These are phyloP conservation scores for Allolobophora icterica DNA, from an alignment of 2,888 invertebrate species.

Conservation along the genomic window DNA sequence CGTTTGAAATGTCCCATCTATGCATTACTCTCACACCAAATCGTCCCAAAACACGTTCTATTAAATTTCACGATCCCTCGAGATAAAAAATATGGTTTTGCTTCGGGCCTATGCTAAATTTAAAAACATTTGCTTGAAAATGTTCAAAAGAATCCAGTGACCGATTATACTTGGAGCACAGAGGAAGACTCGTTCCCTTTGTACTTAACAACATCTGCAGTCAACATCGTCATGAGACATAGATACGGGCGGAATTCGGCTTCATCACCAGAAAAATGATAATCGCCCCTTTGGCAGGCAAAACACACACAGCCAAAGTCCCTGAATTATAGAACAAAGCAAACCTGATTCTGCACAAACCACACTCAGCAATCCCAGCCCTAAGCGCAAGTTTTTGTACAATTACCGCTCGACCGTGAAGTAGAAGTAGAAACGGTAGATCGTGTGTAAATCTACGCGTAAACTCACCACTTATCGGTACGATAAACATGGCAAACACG, in stretches of 20 bases:
- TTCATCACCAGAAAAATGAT: neutral
- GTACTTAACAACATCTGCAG: neutral
- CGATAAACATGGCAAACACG: neutral
- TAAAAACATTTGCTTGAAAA: neutral
- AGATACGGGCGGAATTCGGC: neutral
- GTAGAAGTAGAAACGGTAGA: neutral
- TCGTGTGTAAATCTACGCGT: neutral
- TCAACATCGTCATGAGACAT: neutral
- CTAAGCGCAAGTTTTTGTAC: neutral
- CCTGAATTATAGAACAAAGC: neutral
- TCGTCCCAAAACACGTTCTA: neutral
- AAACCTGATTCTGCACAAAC: neutral
- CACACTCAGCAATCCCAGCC: neutral
- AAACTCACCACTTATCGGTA: neutral
- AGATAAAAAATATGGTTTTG: neutral
- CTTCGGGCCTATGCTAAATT: neutral
- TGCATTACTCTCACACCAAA: neutral
- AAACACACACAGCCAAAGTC: neutral
- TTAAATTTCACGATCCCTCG: neutral
- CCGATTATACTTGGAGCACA: neutral
- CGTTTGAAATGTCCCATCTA: neutral
- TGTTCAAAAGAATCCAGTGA: neutral
- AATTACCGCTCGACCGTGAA: neutral
- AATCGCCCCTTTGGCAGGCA: neutral
- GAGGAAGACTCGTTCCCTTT: neutral